These are phyloP conservation scores for Falco punctatus DNA, from an alignment of 2,113 vertebrate genomes.

Conservation along the genomic window DNA sequence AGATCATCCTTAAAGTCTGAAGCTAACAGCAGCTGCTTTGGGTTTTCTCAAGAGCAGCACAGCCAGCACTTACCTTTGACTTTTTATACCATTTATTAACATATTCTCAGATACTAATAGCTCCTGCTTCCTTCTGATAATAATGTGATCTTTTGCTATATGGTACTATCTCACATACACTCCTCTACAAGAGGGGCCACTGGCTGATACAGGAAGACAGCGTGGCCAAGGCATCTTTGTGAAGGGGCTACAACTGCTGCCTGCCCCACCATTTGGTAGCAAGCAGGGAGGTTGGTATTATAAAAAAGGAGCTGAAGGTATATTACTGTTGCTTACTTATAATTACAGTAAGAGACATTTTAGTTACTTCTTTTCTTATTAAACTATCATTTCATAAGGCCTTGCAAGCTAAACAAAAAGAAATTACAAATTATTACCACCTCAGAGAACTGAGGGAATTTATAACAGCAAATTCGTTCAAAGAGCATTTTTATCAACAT, in stretches of 20 bases:
- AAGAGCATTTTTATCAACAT: not conserved
- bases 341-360: not conserved
- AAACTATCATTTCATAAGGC: not conserved
- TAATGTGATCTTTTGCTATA: not conserved
- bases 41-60: not conserved
- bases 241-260: not conserved
- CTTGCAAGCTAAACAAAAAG: not conserved
- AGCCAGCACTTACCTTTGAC: not conserved
- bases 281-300: not conserved
- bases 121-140: not conserved
- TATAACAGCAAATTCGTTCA: not conserved
- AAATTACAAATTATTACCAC: not conserved
- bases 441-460: not conserved
- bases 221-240: not conserved
- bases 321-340: not conserved
- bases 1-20: not conserved
- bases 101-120: not conserved
- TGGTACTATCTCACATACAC: not conserved
- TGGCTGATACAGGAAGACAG: not conserved
- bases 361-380: not conserved
- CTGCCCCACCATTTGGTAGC: not conserved
- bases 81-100: not conserved
- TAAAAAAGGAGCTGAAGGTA: not conserved
- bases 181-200: not conserved
- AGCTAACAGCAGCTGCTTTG: not conserved